Base-by-base conservation (phyloP, 2,888 invertebrate genomes). In the Eupithecia exiguata region DNA sequence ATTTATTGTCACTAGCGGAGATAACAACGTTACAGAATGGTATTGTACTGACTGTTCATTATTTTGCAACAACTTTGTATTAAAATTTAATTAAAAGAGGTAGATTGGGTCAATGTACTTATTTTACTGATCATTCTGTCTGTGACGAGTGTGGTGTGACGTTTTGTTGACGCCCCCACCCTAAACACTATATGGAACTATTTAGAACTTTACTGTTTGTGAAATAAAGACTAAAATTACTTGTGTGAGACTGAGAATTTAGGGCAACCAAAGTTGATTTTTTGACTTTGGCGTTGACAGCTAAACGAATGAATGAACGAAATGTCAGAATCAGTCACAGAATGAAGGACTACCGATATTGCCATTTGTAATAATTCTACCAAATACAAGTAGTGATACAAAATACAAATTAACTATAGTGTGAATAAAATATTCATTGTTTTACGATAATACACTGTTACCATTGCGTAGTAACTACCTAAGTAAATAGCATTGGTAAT, bases 1-100 rank as follows among this genome's bases (percentile, higher is more conserved):
- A 66, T 21, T 62, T 62, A 35, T 21, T 21, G 38, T 43, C 21
- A 40, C 66, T 66, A 66, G 40, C 66, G 25, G 21, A 66, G 66
- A 66, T 66, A 66, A 35, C 12, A 65, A 21, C 16, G 14, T 66
- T 21, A 40, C 4, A 38, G 1, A 43, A n/a, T 40, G 2, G 16
- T 66, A 12, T n/a, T 36, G 65, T 65, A 65, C 65, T 12, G 35
- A 35, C 9, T 35, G 62, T 62, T 62, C 35, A 35, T 16, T 62
- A 62, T 62, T 35, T 62, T 35, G 62, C 30, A 62, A 62, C 18
- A 62, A 62, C 3, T 62, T 58, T 58, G 12, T 58, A 58, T 25
- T 5, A 25, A 35, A 18, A 62, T 9, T 0, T 62, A 18, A 18
- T 9, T 7, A 30, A 61, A 61, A 62, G 30, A 35, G 30, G 10